Percentiles rank a stretch among this genome's conserved stretches.
Conservation (phyloP, 2,888 invertebrate species). For the Drosophila borealis region DNA sequence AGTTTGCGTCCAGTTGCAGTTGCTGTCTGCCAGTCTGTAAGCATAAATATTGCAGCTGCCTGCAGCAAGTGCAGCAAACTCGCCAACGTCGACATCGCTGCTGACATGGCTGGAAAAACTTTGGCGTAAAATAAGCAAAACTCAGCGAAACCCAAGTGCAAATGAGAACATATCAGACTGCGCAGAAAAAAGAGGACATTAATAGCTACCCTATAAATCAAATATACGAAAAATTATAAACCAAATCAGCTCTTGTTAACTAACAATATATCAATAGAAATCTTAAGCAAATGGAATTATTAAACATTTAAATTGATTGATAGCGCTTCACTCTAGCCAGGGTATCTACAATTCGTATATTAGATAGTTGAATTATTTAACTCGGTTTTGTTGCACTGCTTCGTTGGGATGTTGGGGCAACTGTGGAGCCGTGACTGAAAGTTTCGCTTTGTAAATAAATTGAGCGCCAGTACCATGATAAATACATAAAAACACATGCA, state of each 20-base stretch:
- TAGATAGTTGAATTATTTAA: conserved; percentile 10
- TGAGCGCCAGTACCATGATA: conserved; percentile 70
- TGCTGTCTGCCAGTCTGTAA: conserved; percentile 26
- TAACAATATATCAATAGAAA: too few relatives aligned
- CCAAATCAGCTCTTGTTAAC: too few relatives aligned
- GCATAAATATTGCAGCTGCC: conserved; percentile 57
- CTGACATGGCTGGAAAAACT: conserved; percentile 28
- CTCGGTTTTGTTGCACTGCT: conserved; percentile 22
- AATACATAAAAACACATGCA: conserved; percentile 44
- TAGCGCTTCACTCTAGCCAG: background rate
- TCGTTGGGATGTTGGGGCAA: conserved; percentile 32
- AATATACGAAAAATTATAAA: too few relatives aligned
- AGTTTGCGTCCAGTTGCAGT: conserved; percentile 19
- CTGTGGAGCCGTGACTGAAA: conserved; percentile 50
- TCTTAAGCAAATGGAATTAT: too few relatives aligned
- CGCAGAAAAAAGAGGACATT: too few relatives aligned
- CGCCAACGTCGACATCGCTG: conserved; percentile 24
- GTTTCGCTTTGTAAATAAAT: conserved; percentile 76
- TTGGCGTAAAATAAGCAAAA: conserved; percentile 6
- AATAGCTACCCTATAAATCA: background rate
- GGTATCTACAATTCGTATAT: conserved; percentile 8
- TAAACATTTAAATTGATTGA: too few relatives aligned
- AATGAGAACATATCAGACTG: conserved; percentile 9
- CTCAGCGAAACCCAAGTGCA: background rate
- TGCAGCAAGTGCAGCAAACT: conserved; percentile 36